Percentiles rank a stretch among this genome's conserved stretches.
These are phyloP conservation scores for Onychostruthus taczanowskii DNA, from an alignment of 2,113 vertebrate species.

Conservation along the genomic window DNA sequence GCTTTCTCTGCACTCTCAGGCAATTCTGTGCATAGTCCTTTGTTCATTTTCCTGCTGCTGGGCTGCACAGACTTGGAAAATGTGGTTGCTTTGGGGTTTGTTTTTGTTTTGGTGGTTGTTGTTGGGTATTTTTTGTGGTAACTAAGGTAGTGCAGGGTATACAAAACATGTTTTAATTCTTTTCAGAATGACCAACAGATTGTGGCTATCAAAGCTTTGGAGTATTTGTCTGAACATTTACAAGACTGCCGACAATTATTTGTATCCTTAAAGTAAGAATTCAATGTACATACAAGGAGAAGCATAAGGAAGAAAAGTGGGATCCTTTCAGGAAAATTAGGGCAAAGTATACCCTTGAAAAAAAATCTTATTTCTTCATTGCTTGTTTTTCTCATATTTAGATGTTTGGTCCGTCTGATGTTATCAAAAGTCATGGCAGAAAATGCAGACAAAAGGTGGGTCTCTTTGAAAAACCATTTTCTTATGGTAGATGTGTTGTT, in stretches of 20 bases:
- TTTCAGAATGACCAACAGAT: slow-evolving; percentile 81
- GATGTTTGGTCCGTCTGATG: slow-evolving; percentile 84
- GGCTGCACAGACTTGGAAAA: background rate
- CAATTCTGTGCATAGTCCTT: background rate
- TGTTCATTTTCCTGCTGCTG: background rate
- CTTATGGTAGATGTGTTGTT: background rate
- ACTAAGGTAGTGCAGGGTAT: background rate
- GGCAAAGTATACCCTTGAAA: background rate
- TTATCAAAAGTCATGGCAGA: slow-evolving; percentile 71
- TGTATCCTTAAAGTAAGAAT: slow-evolving; percentile 83
- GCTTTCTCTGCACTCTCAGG: background rate
- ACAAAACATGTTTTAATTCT: slow-evolving; percentile 7
- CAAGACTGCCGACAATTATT: slow-evolving; percentile 77
- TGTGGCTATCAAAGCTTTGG: slow-evolving; percentile 82
- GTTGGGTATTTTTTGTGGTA: background rate
- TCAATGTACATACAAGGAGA: background rate
- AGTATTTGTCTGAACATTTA: slow-evolving; percentile 80
- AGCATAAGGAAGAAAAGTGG: background rate
- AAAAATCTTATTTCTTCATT: background rate
- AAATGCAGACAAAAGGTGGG: slow-evolving; percentile 74
- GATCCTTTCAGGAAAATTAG: background rate
- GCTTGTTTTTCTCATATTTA: slow-evolving; percentile 57
- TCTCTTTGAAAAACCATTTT: background rate
- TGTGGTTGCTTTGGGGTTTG: background rate
- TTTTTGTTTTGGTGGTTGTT: background rate